Evolutionary conservation across 1,140 invertebrate genomes (phyloP), one percentile per base, ranked within the genome.

Genomic region (Nomia melanderi): DNA sequence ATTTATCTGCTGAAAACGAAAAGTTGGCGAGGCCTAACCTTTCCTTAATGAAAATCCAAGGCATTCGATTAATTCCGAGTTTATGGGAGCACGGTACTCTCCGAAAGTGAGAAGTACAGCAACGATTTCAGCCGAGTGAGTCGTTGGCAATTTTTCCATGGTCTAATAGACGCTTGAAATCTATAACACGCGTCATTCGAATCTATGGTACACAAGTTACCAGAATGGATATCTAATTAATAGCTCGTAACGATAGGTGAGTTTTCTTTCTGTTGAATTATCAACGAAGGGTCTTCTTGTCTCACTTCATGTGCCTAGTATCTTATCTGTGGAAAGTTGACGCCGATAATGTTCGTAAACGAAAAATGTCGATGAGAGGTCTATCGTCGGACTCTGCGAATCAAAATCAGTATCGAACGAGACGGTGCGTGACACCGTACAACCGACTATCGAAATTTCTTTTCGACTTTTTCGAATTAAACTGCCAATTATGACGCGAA

Each of bases 401-500:
- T 59, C 54, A 17, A 78, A 74, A 73, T 66, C 80, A 86, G 88
- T 88, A 72, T 69, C 83, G 56, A 44, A 77, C 73, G 39, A 50
- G 78, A 70, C 85, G 78, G 81, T 85, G 31, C 57, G 50, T 65
- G 66, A 29, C 44, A 27, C 64, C 69, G 59, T 56, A 29, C 2
- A 44, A n/a, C 31, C 57, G 23, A 25, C 53, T 29, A 9, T 44
- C 25, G 59, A 70, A 64, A 50, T 2, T 50, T 31, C 11, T 23
- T 7, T 36, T 27, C 9, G 3, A 50, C 31, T 17, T 6, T 53
- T 44, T 7, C 7, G n/a, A n/a, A 50, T n/a, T n/a, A 7, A n/a
- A 6, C 20, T 17, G 54, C 44, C 12, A 76, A 47, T 69, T 53
- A 92, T 91, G 90, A 82, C 81, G 47, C 87, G 81, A 79, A 84